Evolutionary conservation across 2,888 invertebrate species (phyloP).

Genomic region (Erebia ligea): DNA sequence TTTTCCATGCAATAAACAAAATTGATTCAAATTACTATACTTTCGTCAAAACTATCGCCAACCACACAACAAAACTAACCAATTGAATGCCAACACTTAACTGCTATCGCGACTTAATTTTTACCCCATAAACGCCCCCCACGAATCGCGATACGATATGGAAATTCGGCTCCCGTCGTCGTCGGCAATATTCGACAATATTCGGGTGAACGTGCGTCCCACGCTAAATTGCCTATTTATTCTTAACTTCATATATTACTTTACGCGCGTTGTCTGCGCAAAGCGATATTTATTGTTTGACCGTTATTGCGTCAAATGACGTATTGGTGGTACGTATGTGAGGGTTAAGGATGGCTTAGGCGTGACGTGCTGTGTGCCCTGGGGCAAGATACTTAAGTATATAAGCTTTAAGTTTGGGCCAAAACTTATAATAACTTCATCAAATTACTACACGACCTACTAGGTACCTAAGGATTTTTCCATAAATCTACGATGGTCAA

Average conservation of each 20-base stretch:
- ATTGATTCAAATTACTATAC: neutral
- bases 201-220: slow-evolving; percentile 79
- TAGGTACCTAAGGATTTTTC: too few relatives aligned
- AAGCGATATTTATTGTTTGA: slow-evolving; percentile 82
- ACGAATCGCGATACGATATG: slow-evolving; percentile 80
- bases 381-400: neutral
- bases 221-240: slow-evolving; percentile 83
- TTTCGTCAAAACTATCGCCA: neutral
- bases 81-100: slow-evolving; percentile 73
- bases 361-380: slow-evolving; percentile 52
- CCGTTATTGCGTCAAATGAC: slow-evolving; percentile 83
- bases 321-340: slow-evolving; percentile 76
- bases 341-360: slow-evolving; percentile 64
- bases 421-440: neutral
- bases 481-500: too few relatives aligned
- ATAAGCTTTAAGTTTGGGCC: neutral
- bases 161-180: slow-evolving; percentile 75
- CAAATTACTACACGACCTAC: too few relatives aligned
- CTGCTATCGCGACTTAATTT: slow-evolving; percentile 75
- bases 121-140: slow-evolving; percentile 82
- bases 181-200: slow-evolving; percentile 81
- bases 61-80: slow-evolving; percentile 49
- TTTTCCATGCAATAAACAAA: slow-evolving; percentile 1
- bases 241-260: slow-evolving; percentile 84
- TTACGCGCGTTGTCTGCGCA: slow-evolving; percentile 83